Percentiles rank a stretch among this genome's conserved stretches.
These are phyloP conservation scores for Tromatobia lineatoria DNA, from an alignment of 2,888 invertebrate species.

Conservation along the genomic window DNA sequence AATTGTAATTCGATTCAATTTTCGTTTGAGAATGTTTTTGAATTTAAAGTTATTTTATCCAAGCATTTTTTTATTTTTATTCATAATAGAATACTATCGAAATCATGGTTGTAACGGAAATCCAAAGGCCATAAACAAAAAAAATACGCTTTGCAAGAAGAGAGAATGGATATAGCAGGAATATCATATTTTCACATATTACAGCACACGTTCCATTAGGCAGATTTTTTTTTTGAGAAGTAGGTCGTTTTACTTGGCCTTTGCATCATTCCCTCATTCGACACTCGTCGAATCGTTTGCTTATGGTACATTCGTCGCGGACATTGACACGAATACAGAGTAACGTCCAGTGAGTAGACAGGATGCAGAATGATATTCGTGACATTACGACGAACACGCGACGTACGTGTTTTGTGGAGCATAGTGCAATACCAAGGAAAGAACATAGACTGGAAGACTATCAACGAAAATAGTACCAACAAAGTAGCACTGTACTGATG, in stretches of 20 bases:
- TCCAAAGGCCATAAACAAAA: too few species aligned
- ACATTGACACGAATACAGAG: constrained; percentile 34
- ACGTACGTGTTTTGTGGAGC: constrained; percentile 58
- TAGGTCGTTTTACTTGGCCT: neutral
- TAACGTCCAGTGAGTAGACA: neutral
- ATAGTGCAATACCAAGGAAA: constrained; percentile 14
- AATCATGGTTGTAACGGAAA: too few species aligned
- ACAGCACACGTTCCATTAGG: neutral
- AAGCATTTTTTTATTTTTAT: too few species aligned
- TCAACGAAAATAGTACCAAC: neutral
- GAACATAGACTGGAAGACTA: neutral
- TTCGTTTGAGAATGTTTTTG: too few species aligned
- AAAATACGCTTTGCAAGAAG: too few species aligned
- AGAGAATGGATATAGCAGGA: neutral
- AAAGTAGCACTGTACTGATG: neutral
- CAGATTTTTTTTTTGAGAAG: neutral
- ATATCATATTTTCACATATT: neutral
- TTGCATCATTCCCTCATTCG: neutral
- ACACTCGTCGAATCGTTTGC: neutral
- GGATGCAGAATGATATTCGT: constrained; percentile 33
- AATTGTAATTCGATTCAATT: too few species aligned
- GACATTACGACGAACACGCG: constrained; percentile 22
- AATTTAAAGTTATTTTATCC: too few species aligned
- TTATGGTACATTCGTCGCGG: neutral
- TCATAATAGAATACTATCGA: too few species aligned